Evolutionary conservation across 2,113 vertebrate genomes (phyloP).

Genomic region (Hepsetus odoe): DNA sequence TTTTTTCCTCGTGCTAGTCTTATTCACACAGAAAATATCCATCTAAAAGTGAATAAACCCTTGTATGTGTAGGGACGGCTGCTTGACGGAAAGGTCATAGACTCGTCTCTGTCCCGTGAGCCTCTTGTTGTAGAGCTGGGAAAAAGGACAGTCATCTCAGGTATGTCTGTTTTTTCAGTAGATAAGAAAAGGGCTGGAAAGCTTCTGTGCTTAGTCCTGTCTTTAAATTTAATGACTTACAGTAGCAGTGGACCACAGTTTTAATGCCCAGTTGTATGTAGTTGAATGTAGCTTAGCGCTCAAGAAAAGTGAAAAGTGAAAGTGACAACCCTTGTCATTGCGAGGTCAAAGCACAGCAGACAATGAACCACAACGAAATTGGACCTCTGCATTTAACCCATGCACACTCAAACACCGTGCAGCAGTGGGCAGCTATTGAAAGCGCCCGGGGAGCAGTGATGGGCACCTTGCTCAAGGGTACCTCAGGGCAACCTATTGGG

Average conservation of each 20-base stretch:
- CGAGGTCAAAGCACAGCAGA: no score
- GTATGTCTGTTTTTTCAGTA: conserved; percentile 63
- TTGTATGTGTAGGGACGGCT: conserved; percentile 81
- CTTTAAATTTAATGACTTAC: not conserved
- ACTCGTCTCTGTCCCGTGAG: conserved; percentile 88
- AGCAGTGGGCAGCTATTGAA: no score
- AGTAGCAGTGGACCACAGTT: not conserved
- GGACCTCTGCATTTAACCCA: no score
- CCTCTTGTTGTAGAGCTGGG: conserved; percentile 92
- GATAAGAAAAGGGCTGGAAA: not conserved
- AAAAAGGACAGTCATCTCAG: conserved; percentile 90
- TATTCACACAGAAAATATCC: not conserved
- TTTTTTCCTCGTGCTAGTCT: not conserved
- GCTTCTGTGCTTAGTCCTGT: not conserved
- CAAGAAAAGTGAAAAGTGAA: no score
- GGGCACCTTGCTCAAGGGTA: no score
- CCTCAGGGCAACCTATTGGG: no score
- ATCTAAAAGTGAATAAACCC: no score
- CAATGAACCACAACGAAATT: no score
- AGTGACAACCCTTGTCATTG: no score
- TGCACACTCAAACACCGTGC: no score
- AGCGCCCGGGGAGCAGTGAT: no score
- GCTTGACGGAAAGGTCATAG: conserved; percentile 88
- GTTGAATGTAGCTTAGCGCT: no score
- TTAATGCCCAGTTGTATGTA: not conserved